Base-by-base conservation (phyloP, 2,888 invertebrate species). In the Anagyrus pseudococci region DNA sequence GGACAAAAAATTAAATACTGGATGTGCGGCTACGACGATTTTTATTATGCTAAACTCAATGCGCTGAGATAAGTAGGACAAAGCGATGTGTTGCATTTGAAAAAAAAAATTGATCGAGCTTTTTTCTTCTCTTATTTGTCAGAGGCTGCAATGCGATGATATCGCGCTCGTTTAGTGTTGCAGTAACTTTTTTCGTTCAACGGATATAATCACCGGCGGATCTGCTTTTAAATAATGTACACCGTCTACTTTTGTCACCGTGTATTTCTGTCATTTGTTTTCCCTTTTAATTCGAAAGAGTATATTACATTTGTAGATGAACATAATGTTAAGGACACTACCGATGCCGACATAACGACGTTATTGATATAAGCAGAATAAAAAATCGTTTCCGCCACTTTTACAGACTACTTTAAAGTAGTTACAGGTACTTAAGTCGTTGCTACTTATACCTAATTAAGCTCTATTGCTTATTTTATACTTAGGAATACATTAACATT, bases 391-490 rank as follows among this genome's bases (percentile, higher is more conserved):
- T 67, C 70, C 71, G 73, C 71, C 68, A 73, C 71, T 72, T 72
- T 72, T 71, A 72, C 70, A 70, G 60, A 74, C 70, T 74, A 75
- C 70, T 71, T 68, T 69, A 68, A 70, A 74, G 66, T 71, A 72
- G 70, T 73, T 71, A 29, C 72, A 70, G 66, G 71, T 75, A 77
- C 75, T 77, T 73, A 73, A 76, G 74, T 77, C 75, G 77, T 78
- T 77, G 79, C 77, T 79, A 79, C 74, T 79, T 74, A 59, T 48
- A 75, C 70, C 72, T 75, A 76, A 73, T 75, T 75, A 78, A 78
- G 78, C 77, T 76, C 75, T 78, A 76, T 73, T 74, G 77, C 78
- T 81, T 80, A 79, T 81, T 80, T 81, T 80, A 78, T 80, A 79
- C 79, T 80, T 80, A 80, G 77, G 75, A 74, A 76, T 69, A 73